Percentiles rank a stretch among this genome's conserved stretches.
Evolutionary conservation across 2,113 vertebrate genomes (phyloP).

Genomic region (Ciconia stormi): DNA sequence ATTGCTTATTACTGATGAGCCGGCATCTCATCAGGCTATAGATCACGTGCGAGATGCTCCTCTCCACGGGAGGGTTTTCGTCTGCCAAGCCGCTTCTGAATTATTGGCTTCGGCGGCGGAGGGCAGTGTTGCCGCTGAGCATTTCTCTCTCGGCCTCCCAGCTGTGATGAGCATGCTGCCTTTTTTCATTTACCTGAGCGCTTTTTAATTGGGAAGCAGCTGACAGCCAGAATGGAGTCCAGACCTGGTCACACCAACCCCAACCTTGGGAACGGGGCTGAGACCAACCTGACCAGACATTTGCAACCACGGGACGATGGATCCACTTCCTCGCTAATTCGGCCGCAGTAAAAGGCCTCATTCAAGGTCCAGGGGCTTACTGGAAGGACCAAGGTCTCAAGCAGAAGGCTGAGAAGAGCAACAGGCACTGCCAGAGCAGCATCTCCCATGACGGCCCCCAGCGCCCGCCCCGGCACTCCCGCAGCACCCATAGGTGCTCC

Average conservation of each 20-base stretch:
- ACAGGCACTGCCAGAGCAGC: neutral
- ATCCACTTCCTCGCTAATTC: neutral
- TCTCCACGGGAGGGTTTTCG: neutral
- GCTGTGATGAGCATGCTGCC: neutral
- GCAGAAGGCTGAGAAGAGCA: neutral
- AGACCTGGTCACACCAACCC: neutral
- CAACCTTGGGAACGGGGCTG: neutral
- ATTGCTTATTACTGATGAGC: rapidly evolving
- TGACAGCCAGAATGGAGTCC: neutral
- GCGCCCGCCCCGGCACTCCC: rapidly evolving
- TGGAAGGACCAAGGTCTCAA: neutral
- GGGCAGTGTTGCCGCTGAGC: constrained; percentile 11
- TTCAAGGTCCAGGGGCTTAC: neutral
- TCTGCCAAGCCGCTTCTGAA: neutral
- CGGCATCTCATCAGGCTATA: neutral
- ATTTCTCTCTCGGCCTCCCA: neutral
- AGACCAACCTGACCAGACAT: neutral
- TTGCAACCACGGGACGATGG: neutral
- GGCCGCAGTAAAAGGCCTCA: neutral
- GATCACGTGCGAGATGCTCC: neutral
- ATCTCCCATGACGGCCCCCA: neutral
- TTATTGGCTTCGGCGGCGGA: neutral
- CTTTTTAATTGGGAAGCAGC: neutral
- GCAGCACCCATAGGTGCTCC: neutral
- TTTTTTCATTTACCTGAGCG: neutral